Conservation (phyloP, 2,113 vertebrate genomes). For the Dicentrarchus labrax region DNA sequence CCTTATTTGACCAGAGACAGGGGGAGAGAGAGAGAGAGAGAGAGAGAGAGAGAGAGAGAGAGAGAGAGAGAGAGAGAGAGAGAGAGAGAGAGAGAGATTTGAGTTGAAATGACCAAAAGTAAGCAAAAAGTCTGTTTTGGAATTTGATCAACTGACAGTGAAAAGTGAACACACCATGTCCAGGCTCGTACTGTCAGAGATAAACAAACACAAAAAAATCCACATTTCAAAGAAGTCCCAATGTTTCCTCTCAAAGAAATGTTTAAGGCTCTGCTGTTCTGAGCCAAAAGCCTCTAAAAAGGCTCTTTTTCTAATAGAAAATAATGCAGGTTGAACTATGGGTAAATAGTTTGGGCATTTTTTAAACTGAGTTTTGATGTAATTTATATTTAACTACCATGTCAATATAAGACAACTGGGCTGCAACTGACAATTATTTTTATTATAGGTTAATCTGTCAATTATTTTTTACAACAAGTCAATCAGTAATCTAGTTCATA, state of each 20-base stretch:
- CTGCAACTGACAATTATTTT: not conserved
- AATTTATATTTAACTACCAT: not conserved
- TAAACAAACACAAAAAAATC: slow-evolving; percentile 20
- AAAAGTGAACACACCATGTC: not conserved
- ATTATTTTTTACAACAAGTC: not conserved
- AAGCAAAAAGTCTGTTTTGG: slow-evolving; percentile 16
- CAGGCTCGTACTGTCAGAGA: not conserved
- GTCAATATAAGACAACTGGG: not conserved
- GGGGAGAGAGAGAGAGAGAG: slow-evolving; percentile 71
- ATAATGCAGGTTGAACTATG: not conserved
- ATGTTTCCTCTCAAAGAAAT: not conserved
- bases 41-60: slow-evolving; percentile 63
- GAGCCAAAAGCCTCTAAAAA: not conserved
- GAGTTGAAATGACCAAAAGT: slow-evolving; percentile 51
- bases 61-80: slow-evolving; percentile 56
- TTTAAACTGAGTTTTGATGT: not conserved
- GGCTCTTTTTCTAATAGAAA: not conserved
- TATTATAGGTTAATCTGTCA: not conserved
- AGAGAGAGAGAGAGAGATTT: slow-evolving; percentile 37
- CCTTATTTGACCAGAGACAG: slow-evolving; percentile 85
- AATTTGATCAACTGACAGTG: slow-evolving; percentile 14
- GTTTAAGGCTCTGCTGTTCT: not conserved
- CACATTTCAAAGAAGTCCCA: not conserved
- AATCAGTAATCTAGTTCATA: not conserved
- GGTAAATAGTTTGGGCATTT: not conserved